phyloP scores from a whole-genome alignment of 2,888 invertebrate genomes.

The Drosophila tripunctata region DNA sequence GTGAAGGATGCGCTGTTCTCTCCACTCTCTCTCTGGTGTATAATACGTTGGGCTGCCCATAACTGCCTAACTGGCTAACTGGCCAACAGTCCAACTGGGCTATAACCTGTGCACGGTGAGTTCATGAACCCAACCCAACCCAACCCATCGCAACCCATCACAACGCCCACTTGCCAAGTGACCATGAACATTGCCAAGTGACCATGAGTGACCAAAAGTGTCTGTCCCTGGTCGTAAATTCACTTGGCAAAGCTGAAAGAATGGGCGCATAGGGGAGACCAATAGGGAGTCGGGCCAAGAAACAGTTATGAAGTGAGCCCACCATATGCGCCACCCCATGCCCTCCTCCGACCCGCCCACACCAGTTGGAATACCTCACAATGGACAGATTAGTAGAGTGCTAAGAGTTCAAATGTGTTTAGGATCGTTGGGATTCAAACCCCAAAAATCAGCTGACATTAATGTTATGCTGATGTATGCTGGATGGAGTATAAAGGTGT shows the following conservation, averaged over 20 bases:
- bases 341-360: no score
- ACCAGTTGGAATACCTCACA: slow-evolving; percentile 65
- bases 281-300: background rate
- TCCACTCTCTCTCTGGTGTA: slow-evolving; percentile 64
- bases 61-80: slow-evolving; percentile 8
- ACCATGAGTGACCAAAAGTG: slow-evolving; percentile 70
- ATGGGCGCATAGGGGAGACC: background rate
- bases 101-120: slow-evolving; percentile 64
- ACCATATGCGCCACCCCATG: slow-evolving; percentile 25
- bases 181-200: slow-evolving; percentile 71
- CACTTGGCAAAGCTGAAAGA: slow-evolving; percentile 39
- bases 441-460: slow-evolving; percentile 27
- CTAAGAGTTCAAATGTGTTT: slow-evolving; percentile 73
- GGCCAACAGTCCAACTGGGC: slow-evolving; percentile 1
- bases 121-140: slow-evolving; percentile 60
- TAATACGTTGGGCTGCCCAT: slow-evolving; percentile 50
- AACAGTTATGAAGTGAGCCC: slow-evolving; percentile 66
- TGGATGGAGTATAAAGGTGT: background rate
- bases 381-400: slow-evolving; percentile 80
- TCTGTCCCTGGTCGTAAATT: slow-evolving; percentile 73
- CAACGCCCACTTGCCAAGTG: slow-evolving; percentile 51
- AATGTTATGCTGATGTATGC: slow-evolving; percentile 32
- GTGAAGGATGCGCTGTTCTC: slow-evolving; percentile 77
- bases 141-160: slow-evolving; percentile 8
- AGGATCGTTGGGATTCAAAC: slow-evolving; percentile 15